Evolutionary conservation across 1,140 invertebrate genomes (phyloP).

Genomic region (Apis mellifera): Amel_HAv3.1 CM009935.2:4117501-4118000

Average conservation of each 20-base stretch:
- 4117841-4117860: constrained; percentile 7
- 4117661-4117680: constrained; percentile 25
- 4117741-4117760: neutral
- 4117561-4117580: neutral
- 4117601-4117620: constrained; percentile 12
- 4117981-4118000: no score
- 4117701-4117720: constrained; percentile 29
- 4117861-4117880: constrained; percentile 6
- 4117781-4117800: constrained; percentile 25
- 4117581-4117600: neutral
- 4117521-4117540: constrained; percentile 15
- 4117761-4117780: constrained; percentile 9
- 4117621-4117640: neutral
- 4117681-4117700: constrained; percentile 24
- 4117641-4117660: neutral
- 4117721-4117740: neutral
- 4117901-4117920: no score
- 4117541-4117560: neutral
- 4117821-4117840: constrained; percentile 30
- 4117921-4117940: no score
- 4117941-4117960: no score
- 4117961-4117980: no score
- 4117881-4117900: neutral
- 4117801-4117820: constrained; percentile 23
- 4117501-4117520: constrained; percentile 18